A percentile compares a stretch with the other conserved stretches of the same genome.
Conservation (phyloP, 2,888 invertebrate genomes). For the Pachliopta kotzebuea region DNA sequence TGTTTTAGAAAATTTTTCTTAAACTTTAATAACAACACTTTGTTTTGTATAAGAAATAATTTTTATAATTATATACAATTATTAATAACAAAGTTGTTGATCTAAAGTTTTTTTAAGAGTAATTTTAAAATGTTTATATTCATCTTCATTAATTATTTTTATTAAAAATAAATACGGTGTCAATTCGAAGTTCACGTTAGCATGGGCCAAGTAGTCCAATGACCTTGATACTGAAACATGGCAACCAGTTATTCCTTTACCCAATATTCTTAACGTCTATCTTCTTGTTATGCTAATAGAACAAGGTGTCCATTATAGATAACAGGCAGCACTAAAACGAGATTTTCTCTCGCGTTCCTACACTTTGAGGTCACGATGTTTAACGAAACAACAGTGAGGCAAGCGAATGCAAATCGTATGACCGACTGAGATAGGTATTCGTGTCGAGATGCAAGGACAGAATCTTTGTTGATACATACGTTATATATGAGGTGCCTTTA, state of each 20-base stretch:
- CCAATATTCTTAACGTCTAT: constrained; percentile 5
- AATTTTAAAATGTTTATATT: no score
- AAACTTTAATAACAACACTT: no score
- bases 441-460: constrained; percentile 48
- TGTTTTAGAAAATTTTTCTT: no score
- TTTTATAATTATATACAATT: no score
- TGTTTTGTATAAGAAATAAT: no score
- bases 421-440: constrained; percentile 46
- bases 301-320: constrained; percentile 30
- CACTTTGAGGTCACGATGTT: constrained; percentile 45
- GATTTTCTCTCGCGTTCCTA: constrained; percentile 49
- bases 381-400: constrained; percentile 36
- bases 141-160: no score
- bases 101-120: no score
- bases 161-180: no score
- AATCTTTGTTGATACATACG: constrained; percentile 21
- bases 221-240: constrained; percentile 27
- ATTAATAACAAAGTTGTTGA: no score
- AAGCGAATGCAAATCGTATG: constrained; percentile 47
- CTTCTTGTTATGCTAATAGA: constrained; percentile 29
- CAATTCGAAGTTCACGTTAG: not conserved
- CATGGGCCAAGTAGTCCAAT: constrained; percentile 6
- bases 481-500: not conserved
- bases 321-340: constrained; percentile 34
- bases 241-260: constrained; percentile 14